These are phyloP conservation scores for Campoletis raptor DNA, from an alignment of 2,888 invertebrate species.

Conservation along the genomic window DNA sequence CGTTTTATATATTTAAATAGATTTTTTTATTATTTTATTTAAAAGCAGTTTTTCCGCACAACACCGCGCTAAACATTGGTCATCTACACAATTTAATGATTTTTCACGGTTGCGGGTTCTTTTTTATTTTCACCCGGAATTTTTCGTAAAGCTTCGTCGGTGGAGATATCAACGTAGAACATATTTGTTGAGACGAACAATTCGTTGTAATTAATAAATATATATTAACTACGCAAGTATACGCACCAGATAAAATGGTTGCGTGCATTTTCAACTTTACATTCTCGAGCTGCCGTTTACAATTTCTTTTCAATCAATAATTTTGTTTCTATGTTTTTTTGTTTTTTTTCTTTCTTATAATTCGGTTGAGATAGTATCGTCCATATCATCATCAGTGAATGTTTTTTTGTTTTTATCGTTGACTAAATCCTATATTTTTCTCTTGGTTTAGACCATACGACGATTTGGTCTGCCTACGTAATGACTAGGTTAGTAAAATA, in stretches of 20 bases:
- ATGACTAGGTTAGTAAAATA: constrained; percentile 82
- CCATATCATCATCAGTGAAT: constrained; percentile 42
- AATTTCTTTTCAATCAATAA: background rate
- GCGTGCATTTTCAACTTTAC: constrained; percentile 8
- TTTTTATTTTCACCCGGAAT: constrained; percentile 31
- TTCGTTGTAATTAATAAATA: constrained; percentile 22
- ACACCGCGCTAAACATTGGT: constrained; percentile 79
- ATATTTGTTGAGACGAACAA: constrained; percentile 39
- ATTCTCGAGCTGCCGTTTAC: constrained; percentile 27
- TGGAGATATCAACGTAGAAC: constrained; percentile 37
- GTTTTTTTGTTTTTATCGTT: constrained; percentile 40
- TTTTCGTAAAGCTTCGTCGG: constrained; percentile 30
- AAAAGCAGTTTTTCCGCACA: constrained; percentile 79
- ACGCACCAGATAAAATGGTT: constrained; percentile 36
- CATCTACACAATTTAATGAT: constrained; percentile 78
- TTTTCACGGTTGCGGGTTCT: constrained; percentile 41
- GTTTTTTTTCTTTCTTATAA: constrained; percentile 11
- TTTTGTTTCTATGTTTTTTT: background rate
- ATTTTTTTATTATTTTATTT: constrained; percentile 77
- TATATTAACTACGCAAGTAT: constrained; percentile 56
- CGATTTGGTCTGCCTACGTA: constrained; percentile 72
- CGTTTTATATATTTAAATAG: constrained; percentile 77
- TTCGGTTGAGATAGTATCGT: constrained; percentile 62
- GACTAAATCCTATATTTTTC: constrained; percentile 46
- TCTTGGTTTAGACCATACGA: constrained; percentile 56